phyloP scores from a whole-genome alignment of 2,113 vertebrate species.

The Otus sunia region DNA sequence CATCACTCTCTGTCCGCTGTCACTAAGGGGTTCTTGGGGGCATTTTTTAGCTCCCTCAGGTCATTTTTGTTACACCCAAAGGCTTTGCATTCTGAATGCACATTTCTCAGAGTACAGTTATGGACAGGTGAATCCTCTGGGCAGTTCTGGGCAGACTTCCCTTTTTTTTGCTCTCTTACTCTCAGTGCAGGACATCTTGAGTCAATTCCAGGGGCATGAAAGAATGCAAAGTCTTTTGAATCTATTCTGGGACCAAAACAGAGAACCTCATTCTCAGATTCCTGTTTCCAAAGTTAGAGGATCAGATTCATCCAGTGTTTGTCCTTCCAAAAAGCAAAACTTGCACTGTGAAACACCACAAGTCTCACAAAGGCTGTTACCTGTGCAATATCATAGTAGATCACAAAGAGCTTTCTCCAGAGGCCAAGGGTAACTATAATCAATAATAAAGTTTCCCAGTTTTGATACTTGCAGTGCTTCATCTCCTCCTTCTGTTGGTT shows the following conservation, averaged over 20 bases:
- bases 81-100: not conserved
- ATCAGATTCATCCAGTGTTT: not conserved
- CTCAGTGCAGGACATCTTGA: not conserved
- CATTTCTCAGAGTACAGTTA: not conserved
- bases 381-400: accelerated
- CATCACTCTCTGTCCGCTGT: not conserved
- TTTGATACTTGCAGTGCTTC: not conserved
- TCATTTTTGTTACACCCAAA: not conserved
- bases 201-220: not conserved
- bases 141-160: not conserved
- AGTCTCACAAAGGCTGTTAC: too few relatives aligned
- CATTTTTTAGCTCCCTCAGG: not conserved
- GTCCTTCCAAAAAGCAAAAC: not conserved
- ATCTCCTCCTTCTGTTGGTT: not conserved
- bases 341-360: not conserved
- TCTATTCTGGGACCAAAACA: not conserved
- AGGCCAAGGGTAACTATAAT: not conserved
- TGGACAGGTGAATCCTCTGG: not conserved
- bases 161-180: not conserved
- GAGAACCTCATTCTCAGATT: not conserved
- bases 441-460: not conserved
- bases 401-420: not conserved
- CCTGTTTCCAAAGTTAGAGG: not conserved
- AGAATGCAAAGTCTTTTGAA: not conserved
- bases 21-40: not conserved